Base-by-base conservation (phyloP, 2,888 invertebrate species). In the Diaprepes abbreviatus region DNA sequence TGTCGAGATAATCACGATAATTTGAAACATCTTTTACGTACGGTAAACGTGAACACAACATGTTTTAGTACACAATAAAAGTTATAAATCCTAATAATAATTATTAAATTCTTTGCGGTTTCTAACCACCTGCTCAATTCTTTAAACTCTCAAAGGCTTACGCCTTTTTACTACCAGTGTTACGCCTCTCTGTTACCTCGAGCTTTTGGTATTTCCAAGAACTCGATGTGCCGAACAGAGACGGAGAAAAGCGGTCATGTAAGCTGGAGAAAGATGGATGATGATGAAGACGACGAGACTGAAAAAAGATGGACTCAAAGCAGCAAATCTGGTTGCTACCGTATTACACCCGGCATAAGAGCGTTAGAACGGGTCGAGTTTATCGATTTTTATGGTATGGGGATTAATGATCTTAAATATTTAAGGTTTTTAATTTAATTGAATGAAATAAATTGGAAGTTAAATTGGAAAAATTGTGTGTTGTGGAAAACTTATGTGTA, bases 171-270 rank as follows among this genome's bases (percentile, higher is more conserved):
- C 66, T 66, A 66, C 66, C 54, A 33, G 66, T 66, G 66, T 66
- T 66, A 66, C 66, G 59, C 52, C 66, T 60, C 66, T 54, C 60
- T 58, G 57, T 66, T 66, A 62, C 45, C 40, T 50, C 66, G 59
- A 38, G 66, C 59, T 66, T 66, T 66, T 52, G 59, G 66, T 54
- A 66, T 60, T 66, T 59, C 66, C 54, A 60, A 66, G 66, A 66
- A 60, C 21, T 19, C 17, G 40, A 31, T 19, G 59, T 4, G 24
- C 17, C 19, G 5, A 50, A 66, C 38, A 17, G 50, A 48, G 31
- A 38, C 5, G 10, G 3, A 17, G 0, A 10, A 12, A 14, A n/a
- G 3, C 1, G n/a, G 3, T 40, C 5, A 17, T 4, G 35, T n/a
- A 31, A 2, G 48, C 35, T 12, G 5, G n/a, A 65, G 12, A 43